Conservation (phyloP, 1,140 invertebrate genomes). For the Oreohelix idahoensis region DNA sequence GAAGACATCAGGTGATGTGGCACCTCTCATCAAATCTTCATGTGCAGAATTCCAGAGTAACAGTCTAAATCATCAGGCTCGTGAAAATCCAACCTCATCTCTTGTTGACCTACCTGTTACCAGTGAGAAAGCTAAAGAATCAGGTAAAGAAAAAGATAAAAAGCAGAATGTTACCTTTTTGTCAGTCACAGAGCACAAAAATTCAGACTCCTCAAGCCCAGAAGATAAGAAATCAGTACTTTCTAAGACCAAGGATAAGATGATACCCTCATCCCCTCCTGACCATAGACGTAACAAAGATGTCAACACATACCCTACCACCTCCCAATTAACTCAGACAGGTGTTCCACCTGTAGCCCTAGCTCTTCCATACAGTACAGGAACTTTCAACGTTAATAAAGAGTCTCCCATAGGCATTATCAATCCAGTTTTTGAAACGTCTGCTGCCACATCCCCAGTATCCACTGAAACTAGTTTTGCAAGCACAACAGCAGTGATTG, state of each 20-base stretch:
- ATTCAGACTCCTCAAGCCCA: not conserved
- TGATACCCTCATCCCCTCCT: not conserved
- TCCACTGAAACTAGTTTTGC: too few relatives aligned
- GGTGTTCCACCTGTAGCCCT: conserved; percentile 15
- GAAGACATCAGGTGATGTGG: not conserved
- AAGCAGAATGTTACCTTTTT: not conserved
- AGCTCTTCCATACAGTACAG: conserved; percentile 10
- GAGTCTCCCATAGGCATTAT: not conserved
- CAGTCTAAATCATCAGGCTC: not conserved
- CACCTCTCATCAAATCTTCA: conserved; percentile 4
- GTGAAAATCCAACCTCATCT: not conserved
- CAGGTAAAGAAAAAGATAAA: not conserved
- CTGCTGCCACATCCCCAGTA: not conserved
- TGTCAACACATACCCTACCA: not conserved
- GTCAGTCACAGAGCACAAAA: not conserved
- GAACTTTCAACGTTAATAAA: not conserved
- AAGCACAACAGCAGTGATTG: too few relatives aligned
- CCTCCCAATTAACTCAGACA: conserved; percentile 7
- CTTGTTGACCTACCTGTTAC: not conserved
- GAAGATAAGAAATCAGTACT: not conserved
- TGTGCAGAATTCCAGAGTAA: not conserved
- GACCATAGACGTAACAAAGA: not conserved
- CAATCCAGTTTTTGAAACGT: conserved; percentile 4
- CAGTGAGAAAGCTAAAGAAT: not conserved
- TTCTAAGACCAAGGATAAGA: not conserved